Conservation (phyloP, 1,140 invertebrate species). For the Drosophila sechellia region DNA sequence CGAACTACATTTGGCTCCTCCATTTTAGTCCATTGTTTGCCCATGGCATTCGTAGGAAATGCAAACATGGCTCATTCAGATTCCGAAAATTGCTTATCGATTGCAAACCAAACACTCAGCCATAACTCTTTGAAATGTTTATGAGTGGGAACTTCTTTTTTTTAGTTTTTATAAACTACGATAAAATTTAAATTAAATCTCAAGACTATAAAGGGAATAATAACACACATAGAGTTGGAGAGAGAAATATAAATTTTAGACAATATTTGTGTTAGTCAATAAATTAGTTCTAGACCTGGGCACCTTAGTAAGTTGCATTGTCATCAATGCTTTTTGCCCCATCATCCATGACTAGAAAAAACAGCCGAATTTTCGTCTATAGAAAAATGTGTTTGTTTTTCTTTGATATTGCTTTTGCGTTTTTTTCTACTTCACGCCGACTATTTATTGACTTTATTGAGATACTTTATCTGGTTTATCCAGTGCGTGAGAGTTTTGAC, state of each 20-base stretch:
- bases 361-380: background rate
- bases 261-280: no score
- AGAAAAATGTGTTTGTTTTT: constrained; percentile 10
- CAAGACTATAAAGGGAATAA: no score
- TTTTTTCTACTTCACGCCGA: constrained; percentile 17
- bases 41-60: constrained; percentile 5
- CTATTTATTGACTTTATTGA: constrained; percentile 40
- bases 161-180: no score
- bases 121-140: background rate
- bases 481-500: constrained; percentile 40
- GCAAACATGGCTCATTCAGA: background rate
- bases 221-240: no score
- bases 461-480: constrained; percentile 48
- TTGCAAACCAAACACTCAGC: constrained; percentile 1
- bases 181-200: no score
- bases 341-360: constrained; percentile 7
- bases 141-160: no score
- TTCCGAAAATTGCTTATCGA: constrained; percentile 4
- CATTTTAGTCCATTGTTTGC: background rate
- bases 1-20: background rate
- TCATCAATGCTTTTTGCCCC: background rate
- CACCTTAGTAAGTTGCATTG: background rate
- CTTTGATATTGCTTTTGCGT: background rate
- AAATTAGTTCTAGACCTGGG: no score
- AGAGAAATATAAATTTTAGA: no score